Evolutionary conservation across 2,888 invertebrate genomes (phyloP).

Genomic region (Phalera bucephala): DNA sequence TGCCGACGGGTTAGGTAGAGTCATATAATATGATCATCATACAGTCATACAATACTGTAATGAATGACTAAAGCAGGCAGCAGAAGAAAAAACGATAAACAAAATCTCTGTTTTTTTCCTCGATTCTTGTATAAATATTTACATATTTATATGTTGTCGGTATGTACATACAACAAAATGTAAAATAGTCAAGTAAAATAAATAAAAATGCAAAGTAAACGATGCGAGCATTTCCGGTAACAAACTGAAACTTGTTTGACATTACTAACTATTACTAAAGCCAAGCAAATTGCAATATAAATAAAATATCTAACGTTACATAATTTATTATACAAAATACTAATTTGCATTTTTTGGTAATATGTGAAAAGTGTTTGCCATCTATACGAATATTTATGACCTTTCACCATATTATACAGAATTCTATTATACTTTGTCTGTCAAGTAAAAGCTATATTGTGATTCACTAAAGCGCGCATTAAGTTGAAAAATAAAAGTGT

Average conservation of each 20-base stretch:
- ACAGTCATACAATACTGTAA: no score
- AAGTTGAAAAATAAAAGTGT: not conserved
- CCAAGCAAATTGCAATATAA: no score
- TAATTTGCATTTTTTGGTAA: conserved; percentile 12
- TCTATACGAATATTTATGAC: conserved; percentile 20
- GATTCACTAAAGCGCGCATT: conserved; percentile 13
- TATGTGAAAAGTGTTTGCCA: conserved; percentile 11
- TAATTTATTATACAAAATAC: conserved; percentile 11
- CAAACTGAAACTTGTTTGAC: not conserved
- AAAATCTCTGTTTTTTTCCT: no score
- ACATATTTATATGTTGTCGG: no score
- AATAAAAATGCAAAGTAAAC: no score
- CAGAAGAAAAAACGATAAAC: no score
- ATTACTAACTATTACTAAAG: not conserved
- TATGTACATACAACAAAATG: no score
- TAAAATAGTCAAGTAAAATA: no score
- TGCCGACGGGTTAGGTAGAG: no score
- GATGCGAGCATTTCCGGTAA: conserved; percentile 2
- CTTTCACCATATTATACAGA: conserved; percentile 28
- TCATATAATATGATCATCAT: no score
- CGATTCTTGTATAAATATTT: no score
- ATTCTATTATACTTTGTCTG: conserved; percentile 14
- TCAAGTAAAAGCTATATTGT: conserved; percentile 25
- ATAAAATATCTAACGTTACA: conserved; percentile 7
- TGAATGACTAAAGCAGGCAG: no score